phyloP scores from a whole-genome alignment of 2,797 vertebrate genomes.

The Lutjanus argentimaculatus region DNA sequence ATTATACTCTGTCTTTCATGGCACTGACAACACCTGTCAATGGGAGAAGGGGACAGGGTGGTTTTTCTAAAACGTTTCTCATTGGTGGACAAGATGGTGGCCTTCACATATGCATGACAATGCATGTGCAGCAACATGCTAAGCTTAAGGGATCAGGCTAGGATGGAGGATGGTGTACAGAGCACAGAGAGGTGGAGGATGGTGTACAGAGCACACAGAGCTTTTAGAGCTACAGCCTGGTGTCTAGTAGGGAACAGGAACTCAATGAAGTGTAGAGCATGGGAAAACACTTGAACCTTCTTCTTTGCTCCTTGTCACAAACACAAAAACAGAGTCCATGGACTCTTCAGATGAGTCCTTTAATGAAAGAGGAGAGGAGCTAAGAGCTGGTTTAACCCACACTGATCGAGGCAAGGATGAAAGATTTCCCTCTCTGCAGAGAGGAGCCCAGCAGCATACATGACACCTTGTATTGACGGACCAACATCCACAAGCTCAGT shows the following conservation, averaged over 20 bases:
- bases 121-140: constrained; percentile 10
- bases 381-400: background rate
- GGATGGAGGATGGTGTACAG: background rate
- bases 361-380: background rate
- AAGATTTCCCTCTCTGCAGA: background rate
- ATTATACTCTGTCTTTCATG: constrained; percentile 18
- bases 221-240: constrained; percentile 8
- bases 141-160: constrained; percentile 11
- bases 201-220: background rate
- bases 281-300: constrained; percentile 59
- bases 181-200: too few relatives aligned
- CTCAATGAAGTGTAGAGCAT: constrained; percentile 51
- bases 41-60: background rate
- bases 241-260: constrained; percentile 46
- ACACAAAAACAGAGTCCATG: constrained; percentile 26
- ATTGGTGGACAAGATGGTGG: constrained; percentile 21
- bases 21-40: constrained; percentile 13
- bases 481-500: too few relatives aligned
- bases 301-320: constrained; percentile 2
- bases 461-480: background rate
- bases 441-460: background rate
- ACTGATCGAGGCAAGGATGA: background rate
- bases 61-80: constrained; percentile 28
- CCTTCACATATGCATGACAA: constrained; percentile 26
- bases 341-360: constrained; percentile 26